phyloP scores from a whole-genome alignment of 2,113 vertebrate genomes.

The Bufo bufo region DNA sequence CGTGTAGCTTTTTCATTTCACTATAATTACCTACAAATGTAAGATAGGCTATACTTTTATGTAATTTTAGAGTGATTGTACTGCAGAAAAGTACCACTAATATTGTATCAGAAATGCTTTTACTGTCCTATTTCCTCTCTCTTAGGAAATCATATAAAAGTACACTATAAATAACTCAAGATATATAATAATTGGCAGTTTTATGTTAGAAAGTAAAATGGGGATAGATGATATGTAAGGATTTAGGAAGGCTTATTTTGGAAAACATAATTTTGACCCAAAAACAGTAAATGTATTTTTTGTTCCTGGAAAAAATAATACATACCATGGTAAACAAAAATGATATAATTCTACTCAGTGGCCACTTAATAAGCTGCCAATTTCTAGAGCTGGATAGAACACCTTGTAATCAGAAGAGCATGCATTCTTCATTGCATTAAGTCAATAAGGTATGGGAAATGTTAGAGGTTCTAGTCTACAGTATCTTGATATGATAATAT shows the following conservation, averaged over 20 bases:
- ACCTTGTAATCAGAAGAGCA: no score
- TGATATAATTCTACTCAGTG: background rate
- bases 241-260: background rate
- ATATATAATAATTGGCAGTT: background rate
- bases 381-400: no score
- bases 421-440: no score
- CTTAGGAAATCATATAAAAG: background rate
- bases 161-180: background rate
- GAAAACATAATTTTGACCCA: background rate
- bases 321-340: no score
- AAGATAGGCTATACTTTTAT: background rate
- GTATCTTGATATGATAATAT: no score
- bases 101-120: background rate
- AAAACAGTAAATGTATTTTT: background rate
- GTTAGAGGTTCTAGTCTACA: no score
- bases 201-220: background rate
- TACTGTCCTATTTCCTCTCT: background rate
- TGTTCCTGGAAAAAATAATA: background rate
- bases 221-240: background rate
- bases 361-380: background rate
- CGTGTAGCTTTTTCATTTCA: background rate
- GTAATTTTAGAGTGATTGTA: constrained; percentile 7
- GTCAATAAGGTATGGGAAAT: no score
- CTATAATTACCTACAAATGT: background rate
- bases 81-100: constrained; percentile 3